phyloP scores from a whole-genome alignment of 2,888 invertebrate species.

The Pandemis corylana region DNA sequence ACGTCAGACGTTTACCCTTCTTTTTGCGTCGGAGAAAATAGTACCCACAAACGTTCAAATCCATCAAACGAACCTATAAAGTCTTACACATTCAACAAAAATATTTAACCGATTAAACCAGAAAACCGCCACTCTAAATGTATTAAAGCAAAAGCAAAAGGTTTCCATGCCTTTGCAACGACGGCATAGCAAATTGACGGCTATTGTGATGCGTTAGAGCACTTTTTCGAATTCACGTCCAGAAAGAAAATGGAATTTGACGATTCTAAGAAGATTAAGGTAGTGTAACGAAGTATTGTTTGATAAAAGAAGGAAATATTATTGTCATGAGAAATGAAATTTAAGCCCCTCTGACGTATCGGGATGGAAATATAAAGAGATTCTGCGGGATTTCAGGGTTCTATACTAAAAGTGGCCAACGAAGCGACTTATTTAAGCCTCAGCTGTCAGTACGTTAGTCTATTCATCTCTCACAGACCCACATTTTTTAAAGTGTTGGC shows the following conservation, averaged over 20 bases:
- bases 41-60: not conserved
- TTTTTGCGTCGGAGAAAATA: too few relatives aligned
- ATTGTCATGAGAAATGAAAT: not conserved
- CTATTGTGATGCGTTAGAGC: not conserved
- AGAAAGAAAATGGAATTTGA: constrained; percentile 11
- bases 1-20: too few relatives aligned
- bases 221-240: not conserved
- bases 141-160: not conserved
- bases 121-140: not conserved
- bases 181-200: not conserved
- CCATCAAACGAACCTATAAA: not conserved
- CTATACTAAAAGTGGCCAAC: too few relatives aligned
- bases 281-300: constrained; percentile 25
- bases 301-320: constrained; percentile 8
- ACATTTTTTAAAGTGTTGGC: too few relatives aligned
- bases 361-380: not conserved
- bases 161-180: not conserved
- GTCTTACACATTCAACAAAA: not conserved
- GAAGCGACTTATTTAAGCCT: too few relatives aligned
- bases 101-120: constrained; percentile 3
- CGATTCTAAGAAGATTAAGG: constrained; percentile 22
- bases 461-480: too few relatives aligned
- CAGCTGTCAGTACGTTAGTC: too few relatives aligned
- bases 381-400: not conserved
- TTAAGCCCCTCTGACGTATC: not conserved